These are phyloP conservation scores for Leucophenga montana DNA, from an alignment of 2,888 invertebrate species.

Conservation along the genomic window DNA sequence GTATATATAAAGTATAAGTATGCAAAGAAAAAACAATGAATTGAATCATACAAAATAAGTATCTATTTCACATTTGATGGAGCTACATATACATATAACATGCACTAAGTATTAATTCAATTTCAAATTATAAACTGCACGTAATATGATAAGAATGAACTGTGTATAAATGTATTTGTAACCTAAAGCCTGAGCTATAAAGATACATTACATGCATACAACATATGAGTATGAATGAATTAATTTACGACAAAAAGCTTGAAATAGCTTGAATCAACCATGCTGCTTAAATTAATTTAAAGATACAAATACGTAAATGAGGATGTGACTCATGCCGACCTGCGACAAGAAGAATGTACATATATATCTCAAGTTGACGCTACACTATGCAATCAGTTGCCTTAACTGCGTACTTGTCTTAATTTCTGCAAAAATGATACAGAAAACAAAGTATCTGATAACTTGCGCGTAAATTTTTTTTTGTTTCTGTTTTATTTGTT, in stretches of 20 bases:
- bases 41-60: too few species aligned
- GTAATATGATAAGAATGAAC: too few species aligned
- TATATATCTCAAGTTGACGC: background rate
- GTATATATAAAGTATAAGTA: too few species aligned
- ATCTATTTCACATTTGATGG: too few species aligned
- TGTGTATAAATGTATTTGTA: too few species aligned
- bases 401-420: background rate
- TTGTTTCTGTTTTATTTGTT: constrained; percentile 1
- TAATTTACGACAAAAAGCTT: constrained; percentile 27
- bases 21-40: too few species aligned
- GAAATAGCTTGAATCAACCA: background rate
- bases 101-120: too few species aligned
- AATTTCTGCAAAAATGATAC: background rate
- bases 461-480: background rate
- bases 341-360: too few species aligned
- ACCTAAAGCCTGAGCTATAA: too few species aligned
- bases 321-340: constrained; percentile 20
- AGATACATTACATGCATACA: too few species aligned
- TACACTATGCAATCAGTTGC: background rate
- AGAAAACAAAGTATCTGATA: background rate
- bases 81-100: too few species aligned
- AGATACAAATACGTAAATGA: constrained; percentile 7
- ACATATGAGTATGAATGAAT: constrained; percentile 25
- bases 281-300: background rate
- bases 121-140: too few species aligned